Conservation (phyloP, 2,888 invertebrate species). For the Drosophila trichaetosa region DNA sequence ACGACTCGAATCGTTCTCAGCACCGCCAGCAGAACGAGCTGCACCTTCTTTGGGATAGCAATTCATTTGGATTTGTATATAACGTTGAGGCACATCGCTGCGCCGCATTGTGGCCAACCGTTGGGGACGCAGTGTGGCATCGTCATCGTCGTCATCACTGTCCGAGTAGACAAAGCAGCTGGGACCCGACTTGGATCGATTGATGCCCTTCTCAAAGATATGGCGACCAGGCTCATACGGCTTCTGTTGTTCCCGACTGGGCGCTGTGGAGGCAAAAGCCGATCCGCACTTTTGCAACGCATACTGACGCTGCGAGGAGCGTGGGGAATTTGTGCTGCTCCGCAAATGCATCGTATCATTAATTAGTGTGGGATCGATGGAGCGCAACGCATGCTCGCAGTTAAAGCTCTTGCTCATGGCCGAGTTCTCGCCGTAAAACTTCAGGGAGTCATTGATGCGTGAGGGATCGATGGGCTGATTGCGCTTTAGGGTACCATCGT, state of each 20-base stretch:
- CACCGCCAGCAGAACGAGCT: conserved; percentile 9
- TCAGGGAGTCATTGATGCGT: conserved; percentile 85
- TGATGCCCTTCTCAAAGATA: conserved; percentile 83
- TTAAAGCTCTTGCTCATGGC: conserved; percentile 85
- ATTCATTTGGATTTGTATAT: conserved; percentile 84
- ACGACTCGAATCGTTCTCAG: conserved; percentile 77
- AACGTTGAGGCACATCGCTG: conserved; percentile 82
- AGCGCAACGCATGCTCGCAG: conserved; percentile 84
- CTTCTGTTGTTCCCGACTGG: conserved; percentile 54
- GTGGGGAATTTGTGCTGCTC: conserved; percentile 65
- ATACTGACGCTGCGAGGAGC: conserved; percentile 79
- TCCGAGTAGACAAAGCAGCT: conserved; percentile 84
- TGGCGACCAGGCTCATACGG: conserved; percentile 71
- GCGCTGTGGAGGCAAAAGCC: conserved; percentile 64
- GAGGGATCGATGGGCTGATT: conserved; percentile 86
- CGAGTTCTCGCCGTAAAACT: conserved; percentile 85
- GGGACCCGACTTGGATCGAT: conserved; percentile 85
- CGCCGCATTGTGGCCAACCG: conserved; percentile 83
- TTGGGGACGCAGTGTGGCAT: conserved; percentile 80
- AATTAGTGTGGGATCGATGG: conserved; percentile 83
- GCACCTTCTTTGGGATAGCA: conserved; percentile 82
- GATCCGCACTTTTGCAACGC: conserved; percentile 84
- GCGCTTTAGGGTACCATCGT: conserved; percentile 84
- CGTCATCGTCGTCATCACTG: conserved; percentile 83
- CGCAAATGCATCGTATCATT: conserved; percentile 83